These are phyloP conservation scores for Dendrolimus kikuchii DNA, from an alignment of 1,140 invertebrate genomes.

Conservation along the genomic window DNA sequence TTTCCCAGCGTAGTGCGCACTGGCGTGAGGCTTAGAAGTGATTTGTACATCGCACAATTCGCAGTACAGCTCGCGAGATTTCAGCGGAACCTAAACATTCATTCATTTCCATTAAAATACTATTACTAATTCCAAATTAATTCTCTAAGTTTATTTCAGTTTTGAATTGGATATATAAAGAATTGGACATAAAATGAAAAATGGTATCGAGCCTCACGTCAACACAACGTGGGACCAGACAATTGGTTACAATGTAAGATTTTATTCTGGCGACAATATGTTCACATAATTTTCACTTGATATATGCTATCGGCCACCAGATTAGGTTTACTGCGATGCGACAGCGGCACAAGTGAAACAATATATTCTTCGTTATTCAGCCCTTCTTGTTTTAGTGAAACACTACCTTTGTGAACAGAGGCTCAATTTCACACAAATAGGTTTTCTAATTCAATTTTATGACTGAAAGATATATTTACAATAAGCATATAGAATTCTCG, in stretches of 20 bases:
- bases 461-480: too few species aligned
- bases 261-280: slow-evolving; percentile 32
- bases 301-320: slow-evolving; percentile 22
- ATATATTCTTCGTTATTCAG: background rate
- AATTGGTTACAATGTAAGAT: slow-evolving; percentile 49
- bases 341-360: slow-evolving; percentile 29
- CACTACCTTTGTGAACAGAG: too few species aligned
- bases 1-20: slow-evolving; percentile 46
- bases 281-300: slow-evolving; percentile 48
- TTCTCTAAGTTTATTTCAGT: background rate
- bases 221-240: slow-evolving; percentile 33
- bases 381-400: background rate
- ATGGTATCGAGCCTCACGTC: slow-evolving; percentile 22
- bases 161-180: background rate
- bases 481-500: too few species aligned
- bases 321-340: slow-evolving; percentile 5
- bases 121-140: background rate
- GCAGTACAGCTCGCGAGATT: slow-evolving; percentile 47
- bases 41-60: slow-evolving; percentile 57
- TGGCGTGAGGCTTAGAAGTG: slow-evolving; percentile 44
- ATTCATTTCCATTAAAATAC: background rate
- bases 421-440: too few species aligned
- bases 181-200: background rate
- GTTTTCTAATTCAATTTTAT: too few species aligned
- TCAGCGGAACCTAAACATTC: slow-evolving; percentile 36